Evolutionary conservation across 1,140 invertebrate genomes (phyloP).

Genomic region (Lerema accius): DNA sequence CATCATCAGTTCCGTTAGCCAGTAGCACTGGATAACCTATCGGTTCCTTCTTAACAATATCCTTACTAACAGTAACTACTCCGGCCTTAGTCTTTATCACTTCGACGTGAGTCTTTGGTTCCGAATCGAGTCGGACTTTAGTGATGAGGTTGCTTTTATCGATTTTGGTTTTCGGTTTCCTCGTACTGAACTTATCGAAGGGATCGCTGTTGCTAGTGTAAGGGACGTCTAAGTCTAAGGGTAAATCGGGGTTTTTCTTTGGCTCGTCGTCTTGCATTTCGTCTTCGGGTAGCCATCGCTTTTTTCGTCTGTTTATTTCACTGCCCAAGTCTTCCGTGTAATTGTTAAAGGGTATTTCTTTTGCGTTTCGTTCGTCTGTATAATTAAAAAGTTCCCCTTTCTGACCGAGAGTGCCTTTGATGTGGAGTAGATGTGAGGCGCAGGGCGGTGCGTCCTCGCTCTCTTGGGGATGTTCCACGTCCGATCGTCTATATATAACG

Average conservation of each 20-base stretch:
- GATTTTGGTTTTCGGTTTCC: slow-evolving; percentile 79
- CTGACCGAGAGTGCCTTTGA: slow-evolving; percentile 68
- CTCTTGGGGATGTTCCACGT: slow-evolving; percentile 87
- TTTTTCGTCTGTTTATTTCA: slow-evolving; percentile 74
- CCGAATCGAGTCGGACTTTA: slow-evolving; percentile 77
- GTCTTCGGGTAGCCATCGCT: slow-evolving; percentile 82
- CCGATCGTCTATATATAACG: slow-evolving; percentile 91
- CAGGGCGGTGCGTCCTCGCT: slow-evolving; percentile 72
- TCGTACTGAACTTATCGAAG: slow-evolving; percentile 74
- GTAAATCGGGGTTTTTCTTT: slow-evolving; percentile 84
- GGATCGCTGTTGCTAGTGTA: slow-evolving; percentile 84
- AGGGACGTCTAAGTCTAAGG: slow-evolving; percentile 84
- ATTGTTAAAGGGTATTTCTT: slow-evolving; percentile 54
- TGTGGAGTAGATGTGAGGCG: slow-evolving; percentile 84
- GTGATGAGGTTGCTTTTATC: slow-evolving; percentile 80
- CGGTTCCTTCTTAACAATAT: slow-evolving; percentile 79
- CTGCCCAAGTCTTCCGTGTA: slow-evolving; percentile 60
- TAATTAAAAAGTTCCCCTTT: slow-evolving; percentile 73
- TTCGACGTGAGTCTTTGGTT: slow-evolving; percentile 85
- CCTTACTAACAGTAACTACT: slow-evolving; percentile 78
- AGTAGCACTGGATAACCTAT: slow-evolving; percentile 77
- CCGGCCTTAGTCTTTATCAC: slow-evolving; percentile 85
- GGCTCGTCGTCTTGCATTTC: slow-evolving; percentile 81
- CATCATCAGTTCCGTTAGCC: slow-evolving; percentile 80
- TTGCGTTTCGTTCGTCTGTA: slow-evolving; percentile 50